Percentiles rank a stretch among this genome's conserved stretches.
These are phyloP conservation scores for Cynopterus brachyotis DNA, from an alignment of 2,113 vertebrate genomes.

Conservation along the genomic window DNA sequence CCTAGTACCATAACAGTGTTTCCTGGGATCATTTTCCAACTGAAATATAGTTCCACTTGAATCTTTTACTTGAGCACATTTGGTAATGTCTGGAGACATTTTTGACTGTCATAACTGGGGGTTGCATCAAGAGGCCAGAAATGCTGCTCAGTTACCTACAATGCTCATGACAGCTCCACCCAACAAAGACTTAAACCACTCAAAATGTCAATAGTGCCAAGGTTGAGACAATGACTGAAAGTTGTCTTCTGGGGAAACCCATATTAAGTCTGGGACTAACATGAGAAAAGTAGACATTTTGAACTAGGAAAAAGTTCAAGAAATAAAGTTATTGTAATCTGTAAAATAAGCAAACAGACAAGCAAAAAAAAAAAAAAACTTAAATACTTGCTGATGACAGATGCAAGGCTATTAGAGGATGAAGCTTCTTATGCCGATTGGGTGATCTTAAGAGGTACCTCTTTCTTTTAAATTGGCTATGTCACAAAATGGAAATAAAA, in stretches of 20 bases:
- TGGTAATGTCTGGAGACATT: background rate
- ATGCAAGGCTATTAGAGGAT: background rate
- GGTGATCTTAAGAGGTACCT: background rate
- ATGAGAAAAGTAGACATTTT: background rate
- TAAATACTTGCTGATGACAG: background rate
- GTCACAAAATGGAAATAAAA: background rate
- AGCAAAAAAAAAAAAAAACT: background rate
- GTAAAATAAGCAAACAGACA: background rate
- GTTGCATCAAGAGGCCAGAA: background rate
- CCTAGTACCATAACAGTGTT: background rate
- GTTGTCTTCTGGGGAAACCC: background rate
- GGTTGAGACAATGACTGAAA: background rate
- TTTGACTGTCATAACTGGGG: background rate
- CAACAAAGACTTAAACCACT: background rate
- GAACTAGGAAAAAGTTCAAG: background rate
- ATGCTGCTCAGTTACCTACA: background rate
- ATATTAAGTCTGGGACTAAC: background rate
- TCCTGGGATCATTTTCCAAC: background rate
- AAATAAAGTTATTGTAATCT: background rate
- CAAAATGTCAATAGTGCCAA: background rate
- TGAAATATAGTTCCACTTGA: background rate
- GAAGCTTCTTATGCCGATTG: background rate
- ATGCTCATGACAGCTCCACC: background rate
- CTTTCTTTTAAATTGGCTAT: background rate
- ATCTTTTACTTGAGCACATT: background rate